Evolutionary conservation across 2,888 invertebrate genomes (phyloP).

Genomic region (Ectemnius continuus): DNA sequence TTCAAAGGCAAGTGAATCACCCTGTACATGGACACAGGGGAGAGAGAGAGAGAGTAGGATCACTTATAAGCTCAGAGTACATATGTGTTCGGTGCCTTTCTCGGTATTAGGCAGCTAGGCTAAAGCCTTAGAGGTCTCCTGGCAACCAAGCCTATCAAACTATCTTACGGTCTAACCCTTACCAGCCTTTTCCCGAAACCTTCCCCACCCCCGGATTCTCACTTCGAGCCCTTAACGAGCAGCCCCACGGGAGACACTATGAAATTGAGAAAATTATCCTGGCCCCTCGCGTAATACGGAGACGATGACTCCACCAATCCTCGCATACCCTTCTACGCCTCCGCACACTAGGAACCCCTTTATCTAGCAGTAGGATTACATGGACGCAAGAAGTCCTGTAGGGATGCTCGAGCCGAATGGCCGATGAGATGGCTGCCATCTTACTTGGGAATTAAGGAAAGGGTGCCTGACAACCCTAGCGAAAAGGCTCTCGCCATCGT

Average conservation of each 20-base stretch:
- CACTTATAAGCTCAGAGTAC: conserved; percentile 58
- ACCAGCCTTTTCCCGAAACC: conserved; percentile 60
- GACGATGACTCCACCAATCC: conserved; percentile 67
- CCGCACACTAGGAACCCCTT: conserved; percentile 25
- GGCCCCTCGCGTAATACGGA: conserved; percentile 67
- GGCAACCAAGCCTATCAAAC: conserved; percentile 78
- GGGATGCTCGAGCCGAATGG: conserved; percentile 56
- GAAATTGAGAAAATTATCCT: conserved; percentile 78
- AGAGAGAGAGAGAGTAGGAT: conserved; percentile 49
- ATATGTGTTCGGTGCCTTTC: conserved; percentile 67
- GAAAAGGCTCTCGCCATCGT: conserved; percentile 36
- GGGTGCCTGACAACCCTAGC: conserved; percentile 66
- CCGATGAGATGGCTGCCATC: conserved; percentile 73
- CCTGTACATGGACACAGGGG: no score
- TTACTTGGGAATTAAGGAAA: conserved; percentile 77
- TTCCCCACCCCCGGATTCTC: conserved; percentile 74
- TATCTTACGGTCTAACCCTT: conserved; percentile 74
- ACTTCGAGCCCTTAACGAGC: conserved; percentile 77
- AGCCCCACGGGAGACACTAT: conserved; percentile 76
- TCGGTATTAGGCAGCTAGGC: conserved; percentile 70
- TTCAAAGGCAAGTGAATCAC: no score
- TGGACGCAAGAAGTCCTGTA: conserved; percentile 50
- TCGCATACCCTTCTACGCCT: conserved; percentile 27
- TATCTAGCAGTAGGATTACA: conserved; percentile 36
- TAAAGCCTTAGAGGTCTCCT: conserved; percentile 75